Percentiles rank a stretch among this genome's conserved stretches.
phyloP scores from a whole-genome alignment of 2,797 vertebrate species.

The Sebastiscus albofasciatus region DNA sequence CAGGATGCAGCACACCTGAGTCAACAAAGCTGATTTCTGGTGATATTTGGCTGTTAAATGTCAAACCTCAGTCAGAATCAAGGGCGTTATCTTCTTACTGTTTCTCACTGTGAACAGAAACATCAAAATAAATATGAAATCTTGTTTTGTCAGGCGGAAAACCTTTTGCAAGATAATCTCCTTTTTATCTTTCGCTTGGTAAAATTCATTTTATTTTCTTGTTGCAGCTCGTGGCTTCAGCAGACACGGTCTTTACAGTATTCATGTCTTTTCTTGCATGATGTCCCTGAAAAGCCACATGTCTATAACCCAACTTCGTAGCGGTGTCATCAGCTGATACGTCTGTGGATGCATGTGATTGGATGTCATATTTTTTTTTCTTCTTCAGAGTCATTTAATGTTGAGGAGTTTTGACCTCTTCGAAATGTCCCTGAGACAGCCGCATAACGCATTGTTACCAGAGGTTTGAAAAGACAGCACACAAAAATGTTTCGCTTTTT shows the following conservation, averaged over 20 bases:
- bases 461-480: neutral
- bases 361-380: neutral
- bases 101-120: slow-evolving; percentile 25
- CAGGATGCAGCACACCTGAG: neutral
- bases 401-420: neutral
- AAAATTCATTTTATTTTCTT: slow-evolving; percentile 8
- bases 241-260: neutral
- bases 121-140: slow-evolving; percentile 30
- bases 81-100: slow-evolving; percentile 24
- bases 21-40: slow-evolving; percentile 39
- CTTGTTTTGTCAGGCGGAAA: slow-evolving; percentile 29
- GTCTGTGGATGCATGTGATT: neutral
- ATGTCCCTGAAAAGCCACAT: neutral
- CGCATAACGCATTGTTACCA: neutral
- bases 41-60: slow-evolving; percentile 61
- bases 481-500: neutral
- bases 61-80: slow-evolving; percentile 45
- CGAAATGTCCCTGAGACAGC: neutral
- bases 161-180: slow-evolving; percentile 2
- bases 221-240: neutral
- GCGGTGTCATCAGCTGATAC: neutral
- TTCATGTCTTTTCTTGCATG: neutral
- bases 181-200: slow-evolving; percentile 11
- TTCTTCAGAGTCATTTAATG: neutral
- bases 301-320: neutral